phyloP scores from a whole-genome alignment of 2,797 vertebrate species.

The Platyrinchus mystaceus region DNA sequence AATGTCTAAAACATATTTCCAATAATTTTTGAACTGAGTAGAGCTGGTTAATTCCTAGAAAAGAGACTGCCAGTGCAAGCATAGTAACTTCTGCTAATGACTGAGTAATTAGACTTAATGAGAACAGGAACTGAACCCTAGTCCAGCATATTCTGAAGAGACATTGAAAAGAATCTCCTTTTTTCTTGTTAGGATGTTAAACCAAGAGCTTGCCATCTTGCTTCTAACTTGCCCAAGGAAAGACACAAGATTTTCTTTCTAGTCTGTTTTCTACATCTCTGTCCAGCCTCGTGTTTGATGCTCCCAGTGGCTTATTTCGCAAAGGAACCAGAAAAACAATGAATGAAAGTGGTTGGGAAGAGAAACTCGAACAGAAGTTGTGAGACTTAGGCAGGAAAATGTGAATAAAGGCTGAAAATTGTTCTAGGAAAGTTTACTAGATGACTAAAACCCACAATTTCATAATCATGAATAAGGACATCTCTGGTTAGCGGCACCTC shows the following conservation, averaged over 20 bases:
- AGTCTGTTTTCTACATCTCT: background rate
- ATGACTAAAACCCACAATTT: background rate
- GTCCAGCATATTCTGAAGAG: background rate
- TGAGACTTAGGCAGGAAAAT: background rate
- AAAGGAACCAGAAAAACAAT: background rate
- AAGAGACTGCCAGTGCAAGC: background rate
- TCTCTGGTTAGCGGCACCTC: background rate
- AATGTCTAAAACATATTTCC: background rate
- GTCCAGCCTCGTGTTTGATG: background rate
- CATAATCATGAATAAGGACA: background rate
- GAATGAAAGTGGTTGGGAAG: background rate
- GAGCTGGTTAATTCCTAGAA: constrained; percentile 1
- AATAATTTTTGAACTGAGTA: background rate
- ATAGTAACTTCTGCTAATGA: background rate
- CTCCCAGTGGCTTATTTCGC: background rate
- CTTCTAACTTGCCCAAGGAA: background rate
- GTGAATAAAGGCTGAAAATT: background rate
- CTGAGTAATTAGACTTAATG: background rate
- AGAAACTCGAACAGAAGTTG: background rate
- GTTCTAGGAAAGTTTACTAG: background rate
- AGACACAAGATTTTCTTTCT: background rate
- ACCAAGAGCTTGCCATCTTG: background rate
- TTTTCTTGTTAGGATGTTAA: background rate
- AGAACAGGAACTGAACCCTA: background rate
- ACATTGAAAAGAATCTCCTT: background rate